Evolutionary conservation across 2,113 vertebrate genomes (phyloP), one percentile per base, ranked within the genome.

Genomic region (Lichenostomus cassidix): DNA sequence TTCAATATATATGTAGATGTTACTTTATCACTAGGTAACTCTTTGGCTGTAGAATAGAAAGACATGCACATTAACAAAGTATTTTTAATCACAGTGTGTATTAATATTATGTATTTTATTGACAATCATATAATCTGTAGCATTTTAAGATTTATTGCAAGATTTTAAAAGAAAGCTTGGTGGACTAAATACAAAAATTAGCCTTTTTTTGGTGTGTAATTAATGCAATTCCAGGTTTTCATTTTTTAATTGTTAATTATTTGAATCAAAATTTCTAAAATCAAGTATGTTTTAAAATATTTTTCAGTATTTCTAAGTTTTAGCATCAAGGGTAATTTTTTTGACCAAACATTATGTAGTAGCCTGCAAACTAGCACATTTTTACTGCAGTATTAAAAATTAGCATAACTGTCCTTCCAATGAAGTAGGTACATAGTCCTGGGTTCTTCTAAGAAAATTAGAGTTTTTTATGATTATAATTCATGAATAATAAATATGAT

Each of bases 141-240:
- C 6, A 29, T 63, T 71, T 90, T 53, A 52, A 62, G 12, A 23
- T 62, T 35, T 52, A 60, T 13, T 33, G 7, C 25, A 70, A 69
- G 3, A 81, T 17, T 85, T 46, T 8, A 44, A 62, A 70, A 47
- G 23, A 70, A 29, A 5, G 0, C 2, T 17, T 5, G 5, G 21
- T 35, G 22, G 7, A 55, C 2, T 84, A 63, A 79, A 69, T 71
- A 71, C 8, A 42, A 28, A 39, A 71, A 89, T 35, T 41, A n/a
- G 3, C 1, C 0, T 3, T 49, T 1, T 39, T 71, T 76, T 50
- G 68, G 1, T 19, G 7, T 14, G 2, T 27, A 47, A 63, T 67
- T 42, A 75, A 44, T 75, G 27, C 6, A 73, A 50, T 77, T 76
- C n/a, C 20, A 4, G 63, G 70, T 67, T 87, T 83, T 73, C 11